A percentile compares a stretch with the other conserved stretches of the same genome.
Evolutionary conservation across 1,140 invertebrate species (phyloP).

Genomic region (Berghia stephanieae): DNA sequence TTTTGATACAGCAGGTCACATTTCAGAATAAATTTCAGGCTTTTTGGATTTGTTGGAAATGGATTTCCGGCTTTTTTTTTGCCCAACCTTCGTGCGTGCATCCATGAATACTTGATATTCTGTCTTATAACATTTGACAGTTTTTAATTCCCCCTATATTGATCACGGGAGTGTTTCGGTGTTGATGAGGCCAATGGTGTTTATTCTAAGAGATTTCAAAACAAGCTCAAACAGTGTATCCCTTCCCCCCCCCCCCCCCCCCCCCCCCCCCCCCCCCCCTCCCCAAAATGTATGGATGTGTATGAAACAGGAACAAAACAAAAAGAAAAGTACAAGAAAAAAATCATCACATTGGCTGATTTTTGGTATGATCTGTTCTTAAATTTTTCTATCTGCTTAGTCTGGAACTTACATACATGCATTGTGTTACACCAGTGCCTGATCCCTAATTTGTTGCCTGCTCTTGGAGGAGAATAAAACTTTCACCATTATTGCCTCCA

Average conservation of each 20-base stretch:
- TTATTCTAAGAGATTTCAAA: neutral
- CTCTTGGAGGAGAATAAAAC: too few species aligned
- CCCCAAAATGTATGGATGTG: neutral
- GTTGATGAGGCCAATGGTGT: neutral
- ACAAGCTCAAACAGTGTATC: neutral
- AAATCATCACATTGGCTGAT: neutral
- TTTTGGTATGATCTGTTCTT: neutral
- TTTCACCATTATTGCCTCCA: too few species aligned
- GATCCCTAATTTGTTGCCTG: too few species aligned
- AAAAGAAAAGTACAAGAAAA: too few species aligned
- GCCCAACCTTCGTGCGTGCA: too few species aligned
- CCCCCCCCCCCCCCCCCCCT: neutral
- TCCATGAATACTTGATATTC: too few species aligned
- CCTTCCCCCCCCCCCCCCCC: neutral
- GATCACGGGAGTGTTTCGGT: neutral
- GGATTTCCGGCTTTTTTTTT: too few species aligned
- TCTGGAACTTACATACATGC: neutral
- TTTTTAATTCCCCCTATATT: neutral
- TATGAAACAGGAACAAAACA: neutral
- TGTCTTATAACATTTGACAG: neutral
- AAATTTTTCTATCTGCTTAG: neutral
- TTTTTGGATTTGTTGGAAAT: too few species aligned
- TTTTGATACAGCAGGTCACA: too few species aligned
- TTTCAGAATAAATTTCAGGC: too few species aligned
- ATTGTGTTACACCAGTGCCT: neutral